Evolutionary conservation across 2,797 vertebrate species (phyloP).

Genomic region (Taenioides sp.): DNA sequence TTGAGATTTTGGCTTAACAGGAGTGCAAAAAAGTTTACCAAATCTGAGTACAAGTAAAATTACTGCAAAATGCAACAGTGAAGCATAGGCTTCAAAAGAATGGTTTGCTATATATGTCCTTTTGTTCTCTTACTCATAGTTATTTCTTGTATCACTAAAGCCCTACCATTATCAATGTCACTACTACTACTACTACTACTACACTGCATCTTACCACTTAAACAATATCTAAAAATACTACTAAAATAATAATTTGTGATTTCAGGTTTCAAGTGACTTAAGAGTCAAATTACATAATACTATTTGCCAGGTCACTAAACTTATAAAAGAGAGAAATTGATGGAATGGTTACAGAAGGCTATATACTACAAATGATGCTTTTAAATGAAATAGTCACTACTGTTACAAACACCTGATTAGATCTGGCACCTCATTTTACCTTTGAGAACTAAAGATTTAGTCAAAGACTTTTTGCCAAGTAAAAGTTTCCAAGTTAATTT

Average conservation of each 20-base stretch:
- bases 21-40: conserved; percentile 17
- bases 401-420: neutral
- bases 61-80: neutral
- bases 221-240: too few species aligned
- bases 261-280: too few species aligned
- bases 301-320: too few species aligned
- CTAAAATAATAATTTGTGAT: too few species aligned
- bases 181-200: too few species aligned
- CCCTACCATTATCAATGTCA: too few species aligned
- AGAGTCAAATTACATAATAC: neutral
- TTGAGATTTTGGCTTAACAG: conserved; percentile 56
- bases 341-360: neutral
- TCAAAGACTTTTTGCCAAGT: conserved; percentile 27
- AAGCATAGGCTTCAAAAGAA: neutral
- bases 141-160: too few species aligned
- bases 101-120: too few species aligned
- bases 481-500: neutral
- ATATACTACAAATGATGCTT: neutral
- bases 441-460: conserved; percentile 10
- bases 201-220: too few species aligned
- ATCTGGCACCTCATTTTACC: neutral
- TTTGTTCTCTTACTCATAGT: too few species aligned
- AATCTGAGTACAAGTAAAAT: neutral
- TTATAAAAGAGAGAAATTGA: too few species aligned
- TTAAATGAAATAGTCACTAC: neutral